Evolutionary conservation across 2,888 invertebrate genomes (phyloP).

Genomic region (Aspidiotus destructor): DNA sequence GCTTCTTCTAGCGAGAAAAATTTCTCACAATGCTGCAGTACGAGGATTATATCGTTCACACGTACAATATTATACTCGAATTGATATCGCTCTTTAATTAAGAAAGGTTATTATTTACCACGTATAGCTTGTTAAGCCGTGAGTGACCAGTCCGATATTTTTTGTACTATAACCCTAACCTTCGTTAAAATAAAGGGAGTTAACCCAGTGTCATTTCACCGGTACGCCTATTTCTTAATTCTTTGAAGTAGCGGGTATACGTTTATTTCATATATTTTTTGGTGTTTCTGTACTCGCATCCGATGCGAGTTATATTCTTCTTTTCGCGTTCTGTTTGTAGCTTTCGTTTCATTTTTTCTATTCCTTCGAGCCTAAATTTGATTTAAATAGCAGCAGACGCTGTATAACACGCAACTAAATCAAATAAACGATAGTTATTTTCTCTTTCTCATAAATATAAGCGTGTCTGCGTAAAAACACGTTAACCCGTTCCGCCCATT

Average conservation of each 20-base stretch:
- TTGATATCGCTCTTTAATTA: too few species aligned
- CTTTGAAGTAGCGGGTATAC: slow-evolving; percentile 4
- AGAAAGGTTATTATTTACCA: too few species aligned
- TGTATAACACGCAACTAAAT: slow-evolving; percentile 27
- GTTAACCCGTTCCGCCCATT: slow-evolving; percentile 28
- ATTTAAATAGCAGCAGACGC: slow-evolving; percentile 16
- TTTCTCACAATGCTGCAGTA: too few species aligned
- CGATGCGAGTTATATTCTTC: background rate
- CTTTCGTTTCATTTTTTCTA: slow-evolving; percentile 12
- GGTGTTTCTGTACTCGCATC: background rate
- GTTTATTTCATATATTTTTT: background rate
- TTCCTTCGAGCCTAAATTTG: slow-evolving; percentile 27
- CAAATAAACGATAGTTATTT: slow-evolving; percentile 27
- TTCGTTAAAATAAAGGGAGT: slow-evolving; percentile 4
- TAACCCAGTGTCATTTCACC: background rate
- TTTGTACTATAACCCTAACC: background rate
- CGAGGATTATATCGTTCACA: too few species aligned
- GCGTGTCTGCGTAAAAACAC: slow-evolving; percentile 14
- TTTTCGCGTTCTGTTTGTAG: slow-evolving; percentile 5
- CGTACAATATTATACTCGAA: too few species aligned
- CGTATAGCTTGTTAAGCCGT: too few species aligned
- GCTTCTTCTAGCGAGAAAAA: too few species aligned
- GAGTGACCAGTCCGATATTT: too few species aligned
- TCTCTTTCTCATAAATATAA: slow-evolving; percentile 28
- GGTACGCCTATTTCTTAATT: background rate